phyloP scores from a whole-genome alignment of 2,888 invertebrate genomes.

The Asteroscopus sphinx region DNA sequence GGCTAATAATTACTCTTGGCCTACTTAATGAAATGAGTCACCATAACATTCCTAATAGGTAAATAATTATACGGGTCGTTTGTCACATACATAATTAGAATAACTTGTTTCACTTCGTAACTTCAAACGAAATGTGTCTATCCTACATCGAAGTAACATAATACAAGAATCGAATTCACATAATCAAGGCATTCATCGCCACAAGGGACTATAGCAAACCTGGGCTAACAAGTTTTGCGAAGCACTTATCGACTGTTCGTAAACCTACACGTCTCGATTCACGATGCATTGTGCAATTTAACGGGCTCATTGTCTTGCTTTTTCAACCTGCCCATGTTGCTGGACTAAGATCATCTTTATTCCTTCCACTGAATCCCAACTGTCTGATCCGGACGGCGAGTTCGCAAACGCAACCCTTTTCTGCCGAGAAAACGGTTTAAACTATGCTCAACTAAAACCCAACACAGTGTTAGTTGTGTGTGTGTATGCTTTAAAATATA shows the following conservation, averaged over 20 bases:
- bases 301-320: constrained; percentile 69
- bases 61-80: constrained; percentile 9
- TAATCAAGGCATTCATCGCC: constrained; percentile 28
- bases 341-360: constrained; percentile 45
- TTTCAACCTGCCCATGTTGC: constrained; percentile 14
- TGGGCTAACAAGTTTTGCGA: constrained; percentile 72
- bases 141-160: constrained; percentile 5
- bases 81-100: constrained; percentile 8
- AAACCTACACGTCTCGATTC: constrained; percentile 58
- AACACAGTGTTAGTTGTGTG: constrained; percentile 15
- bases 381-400: too few relatives aligned
- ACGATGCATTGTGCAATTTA: constrained; percentile 69
- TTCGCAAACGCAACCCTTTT: constrained; percentile 10
- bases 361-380: constrained; percentile 17
- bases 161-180: constrained; percentile 10
- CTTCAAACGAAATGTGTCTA: background rate
- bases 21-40: constrained; percentile 33
- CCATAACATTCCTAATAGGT: constrained; percentile 21
- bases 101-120: background rate
- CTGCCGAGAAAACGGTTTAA: constrained; percentile 13
- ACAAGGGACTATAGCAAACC: constrained; percentile 38
- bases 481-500: constrained; percentile 43
- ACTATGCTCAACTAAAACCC: constrained; percentile 7
- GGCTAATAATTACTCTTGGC: constrained; percentile 26
- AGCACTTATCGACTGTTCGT: constrained; percentile 58